A percentile compares a stretch with the other conserved stretches of the same genome.
These are phyloP conservation scores for Microtus californicus DNA, from an alignment of 2,797 vertebrate species.

Conservation along the genomic window DNA sequence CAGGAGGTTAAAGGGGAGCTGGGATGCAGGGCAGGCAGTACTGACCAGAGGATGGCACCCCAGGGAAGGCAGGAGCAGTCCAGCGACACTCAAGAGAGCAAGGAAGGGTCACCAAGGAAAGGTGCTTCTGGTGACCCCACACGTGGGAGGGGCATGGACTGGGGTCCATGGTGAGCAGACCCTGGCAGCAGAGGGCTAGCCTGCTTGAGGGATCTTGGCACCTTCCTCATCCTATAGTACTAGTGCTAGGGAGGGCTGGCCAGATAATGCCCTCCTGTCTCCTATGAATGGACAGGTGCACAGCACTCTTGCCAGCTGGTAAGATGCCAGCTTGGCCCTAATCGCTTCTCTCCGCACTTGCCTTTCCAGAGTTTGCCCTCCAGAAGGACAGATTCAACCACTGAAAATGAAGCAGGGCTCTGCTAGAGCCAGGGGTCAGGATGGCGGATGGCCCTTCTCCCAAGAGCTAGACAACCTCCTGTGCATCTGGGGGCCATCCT, in stretches of 20 bases:
- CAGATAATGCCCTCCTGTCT: accelerated
- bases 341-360: background rate
- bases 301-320: background rate
- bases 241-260: background rate
- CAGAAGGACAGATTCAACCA: conserved; percentile 13
- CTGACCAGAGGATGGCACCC: background rate
- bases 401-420: conserved; percentile 12
- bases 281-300: background rate
- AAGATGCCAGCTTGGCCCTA: background rate
- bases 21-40: background rate
- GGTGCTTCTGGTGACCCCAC: background rate
- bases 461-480: background rate
- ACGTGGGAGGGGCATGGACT: background rate
- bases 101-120: background rate
- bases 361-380: background rate
- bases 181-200: background rate
- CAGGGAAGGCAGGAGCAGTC: background rate
- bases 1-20: background rate
- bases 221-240: background rate
- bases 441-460: background rate
- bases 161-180: background rate
- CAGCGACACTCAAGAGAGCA: background rate
- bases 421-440: background rate
- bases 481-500: background rate
- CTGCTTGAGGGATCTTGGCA: background rate